Evolutionary conservation across 2,888 invertebrate genomes (phyloP), one percentile per base, ranked within the genome.

Genomic region (Petrolisthes manimaculis): DNA sequence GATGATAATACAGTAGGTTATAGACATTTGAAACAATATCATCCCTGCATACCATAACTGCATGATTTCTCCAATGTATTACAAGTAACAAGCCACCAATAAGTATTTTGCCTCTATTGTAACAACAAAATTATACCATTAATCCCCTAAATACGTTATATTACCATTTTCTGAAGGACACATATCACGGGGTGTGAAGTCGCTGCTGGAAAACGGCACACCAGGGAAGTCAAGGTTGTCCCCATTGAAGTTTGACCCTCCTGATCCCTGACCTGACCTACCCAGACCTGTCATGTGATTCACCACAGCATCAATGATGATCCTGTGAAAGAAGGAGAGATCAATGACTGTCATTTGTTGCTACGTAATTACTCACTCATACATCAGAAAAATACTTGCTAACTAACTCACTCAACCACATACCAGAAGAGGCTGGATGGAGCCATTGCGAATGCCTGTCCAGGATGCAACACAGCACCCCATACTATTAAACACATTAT

Each of bases 201-300:
- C 90, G 9, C 18, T 37, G 51, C 37, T 80, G 67, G 88, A 79
- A 81, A 78, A 91, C 12, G 91, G 91, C 51, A 90, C 91, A 14
- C 84, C 91, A 3, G 91, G 90, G 88, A 89, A 91, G 78, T 90
- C 89, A 53, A 87, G 84, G 51, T 56, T 74, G 81, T 86, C 88
- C 3, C 86, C 84, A 53, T 90, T 88, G 85, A 89, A 91, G 71
- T 71, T 54, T 55, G 89, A 84, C 18, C 91, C 91, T 24, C 83
- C 91, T 5, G 90, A 87, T 1, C 91, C 90, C 1, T 53, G 21
- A 12, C 90, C 90, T 6, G 75, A 75, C n/a, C 89, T 84, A 1
- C 88, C 90, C 80, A 88, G 69, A 9, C 86, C 89, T 21, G 90
- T 78, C 90, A 90, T 90, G 89, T 90, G 85, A 88, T 90, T 90